Base-by-base conservation (phyloP, 2,888 invertebrate genomes). In the Lucinisca nassula region DNA sequence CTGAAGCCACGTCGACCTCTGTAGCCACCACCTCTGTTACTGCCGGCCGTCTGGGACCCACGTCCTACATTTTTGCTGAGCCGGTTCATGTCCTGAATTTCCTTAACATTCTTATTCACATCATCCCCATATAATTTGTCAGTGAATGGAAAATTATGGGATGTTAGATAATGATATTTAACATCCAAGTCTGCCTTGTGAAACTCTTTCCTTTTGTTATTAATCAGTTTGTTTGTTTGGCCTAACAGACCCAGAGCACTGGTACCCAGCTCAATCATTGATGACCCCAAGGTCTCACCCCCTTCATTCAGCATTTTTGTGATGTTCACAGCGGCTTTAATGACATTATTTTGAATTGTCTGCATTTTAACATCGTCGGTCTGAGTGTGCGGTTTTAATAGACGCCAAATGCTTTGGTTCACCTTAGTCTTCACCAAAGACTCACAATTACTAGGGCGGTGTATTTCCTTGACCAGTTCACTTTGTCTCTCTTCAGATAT, bases 311-410 rank as follows among this genome's bases (percentile, higher is more conserved):
- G 51, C 0, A 78, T 27, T 40, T 83, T 83, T 2, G 37, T 51
- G 21, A 73, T 14, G 24, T 37, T n/a, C 21, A 61, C 40, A n/a
- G 76, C 67, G 24, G 82, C 67, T 49, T 82, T 82, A 32, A 82
- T 37, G 2, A 76, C 38, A 21, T 49, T 37, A 51, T 49, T 51
- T 38, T 83, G 72, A 8, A 76, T 35, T 24, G 17, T 51, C 55
- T 83, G 51, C 40, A 83, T 37, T 55, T 83, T 83, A 37, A 51
- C n/a, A 70, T 83, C 83, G 14, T 70, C 49, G 8, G 73, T 83
- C 37, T 70, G 61, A 40, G 76, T 61, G 55, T 55, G 10, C 10
- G 61, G 30, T 61, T 61, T 61, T 30, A 61, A 30, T 30, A 61
- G 21, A 8, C 61, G 27, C 61, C 61, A 61, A 27, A 61, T 61